Evolutionary conservation across 2,888 invertebrate genomes (phyloP).

Genomic region (Dryobota labecula): DNA sequence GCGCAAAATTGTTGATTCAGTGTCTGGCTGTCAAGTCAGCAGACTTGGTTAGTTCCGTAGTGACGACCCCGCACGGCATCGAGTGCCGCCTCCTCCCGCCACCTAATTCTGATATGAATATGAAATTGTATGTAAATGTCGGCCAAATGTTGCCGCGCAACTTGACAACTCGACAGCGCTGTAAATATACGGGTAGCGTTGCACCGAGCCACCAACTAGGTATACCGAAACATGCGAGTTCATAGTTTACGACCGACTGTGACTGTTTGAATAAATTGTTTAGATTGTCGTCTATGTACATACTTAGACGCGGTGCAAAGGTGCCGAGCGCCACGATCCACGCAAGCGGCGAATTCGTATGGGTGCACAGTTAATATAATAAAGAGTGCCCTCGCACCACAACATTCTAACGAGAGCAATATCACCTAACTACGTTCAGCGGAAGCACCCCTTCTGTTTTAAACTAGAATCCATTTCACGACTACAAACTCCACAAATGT

Average conservation of each 20-base stretch:
- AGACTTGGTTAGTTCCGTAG: constrained; percentile 70
- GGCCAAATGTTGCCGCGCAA: constrained; percentile 83
- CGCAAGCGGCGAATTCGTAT: constrained; percentile 55
- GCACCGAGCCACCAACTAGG: constrained; percentile 80
- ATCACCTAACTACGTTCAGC: constrained; percentile 84
- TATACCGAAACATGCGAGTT: constrained; percentile 84
- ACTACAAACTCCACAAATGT: constrained; percentile 85
- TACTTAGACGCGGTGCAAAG: constrained; percentile 68
- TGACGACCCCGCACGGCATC: constrained; percentile 66
- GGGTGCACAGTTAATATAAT: constrained; percentile 69
- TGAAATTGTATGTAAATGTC: constrained; percentile 88
- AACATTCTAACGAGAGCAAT: constrained; percentile 85
- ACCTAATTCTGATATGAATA: constrained; percentile 88
- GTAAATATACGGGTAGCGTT: constrained; percentile 84
- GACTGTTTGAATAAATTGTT: constrained; percentile 84
- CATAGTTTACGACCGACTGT: constrained; percentile 77
- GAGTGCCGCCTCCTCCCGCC: constrained; percentile 72
- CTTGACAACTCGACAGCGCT: constrained; percentile 85
- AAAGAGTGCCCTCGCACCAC: constrained; percentile 74
- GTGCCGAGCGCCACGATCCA: constrained; percentile 65
- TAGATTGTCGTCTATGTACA: constrained; percentile 77
- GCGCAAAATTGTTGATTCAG: constrained; percentile 64
- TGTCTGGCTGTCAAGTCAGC: constrained; percentile 64
- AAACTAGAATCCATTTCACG: constrained; percentile 88
- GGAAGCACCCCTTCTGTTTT: constrained; percentile 84